Base-by-base conservation (phyloP, 2,888 invertebrate genomes). In the Nudaria mundana region DNA sequence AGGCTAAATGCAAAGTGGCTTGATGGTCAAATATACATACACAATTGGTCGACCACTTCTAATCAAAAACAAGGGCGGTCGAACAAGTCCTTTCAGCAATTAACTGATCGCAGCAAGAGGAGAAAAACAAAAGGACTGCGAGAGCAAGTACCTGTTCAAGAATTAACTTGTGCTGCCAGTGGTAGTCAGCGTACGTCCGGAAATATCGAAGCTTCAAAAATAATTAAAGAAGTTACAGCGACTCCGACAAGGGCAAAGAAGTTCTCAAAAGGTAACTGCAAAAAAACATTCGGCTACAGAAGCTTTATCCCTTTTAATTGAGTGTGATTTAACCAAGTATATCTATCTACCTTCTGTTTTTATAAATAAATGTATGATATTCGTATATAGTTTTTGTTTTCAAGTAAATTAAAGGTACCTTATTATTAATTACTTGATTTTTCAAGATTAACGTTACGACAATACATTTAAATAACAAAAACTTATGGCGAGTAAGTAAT, bases 241-340 rank as follows among this genome's bases (percentile, higher is more conserved):
- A 33, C 35, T 15, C 35, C 40, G 13, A 40, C 33, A 14, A 30
- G 40, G 20, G 40, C 40, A 10, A 35, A 10, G 11, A 33, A 34
- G 16, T 23, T 29, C 15, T 29, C 29, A 12, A 40, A 28, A 34
- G 20, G 7, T 15, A 16, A 18, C 26, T 28, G 22, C 14, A 10
- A 35, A 35, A 23, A 40, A 40, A 25, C 30, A 35, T 28, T 24
- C 30, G 10, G 30, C 35, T 13, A 5, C 5, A 22, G 16, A 32
- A 35, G 34, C 34, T 15, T 40, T 40, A 24, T 16, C 30, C 30
- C 13, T 40, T 22, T 40, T 35, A 25, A 18, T 35, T 28, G 40
- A 40, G 22, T 30, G 30, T 29, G 23, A 35, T 24, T 40, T 40
- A 5, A 40, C 40, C 15, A 18, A 5, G 18, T n/a, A n/a, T n/a